Base-by-base conservation (phyloP, 2,113 vertebrate genomes). In the Nesogale talazaci region DNA sequence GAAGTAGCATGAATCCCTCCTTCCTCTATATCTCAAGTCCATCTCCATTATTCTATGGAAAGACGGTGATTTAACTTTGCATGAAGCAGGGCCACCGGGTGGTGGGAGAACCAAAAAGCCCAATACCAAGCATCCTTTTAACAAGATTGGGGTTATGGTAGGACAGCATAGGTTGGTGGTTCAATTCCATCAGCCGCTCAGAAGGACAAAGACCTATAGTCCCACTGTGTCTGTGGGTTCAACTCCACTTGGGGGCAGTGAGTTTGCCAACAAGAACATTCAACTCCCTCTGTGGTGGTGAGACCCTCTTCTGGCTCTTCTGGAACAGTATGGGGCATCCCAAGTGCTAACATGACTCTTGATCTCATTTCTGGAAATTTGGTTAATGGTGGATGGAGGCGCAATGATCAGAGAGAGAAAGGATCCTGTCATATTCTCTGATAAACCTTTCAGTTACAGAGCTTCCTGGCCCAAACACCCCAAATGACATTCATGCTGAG, bases 361-460 rank as follows among this genome's bases (percentile, higher is more conserved):
- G 56, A 86, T 78, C 80, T 67, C 88, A 61, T 36, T 94, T 89
- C 22, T 75, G 38, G 34, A 83, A 75, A 79, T 61, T 61, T 52
- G 65, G 34, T 46, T 89, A 89, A 83, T 19, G 5, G 57, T 36
- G 59, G 52, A 63, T 36, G 59, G 52, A 63, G 31, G 38, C 72
- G 82, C 67, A 12, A 27, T 61, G 36, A 74, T 29, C 86, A 83
- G 8, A 29, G 20, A 75, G 19, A 36, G 74, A 40, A 87, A 84
- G 52, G 75, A 34, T 31, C 31, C 82, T 15, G 10, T 70, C 34
- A 2, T 46, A 61, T 67, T 69, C 17, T 31, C 75, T 87, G 42
- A 67, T 42, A 89, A 22, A 86, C 89, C 70, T 38, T 19, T 20
- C 23, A 79, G 38, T 89, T 79, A 25, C 27, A 79, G 89, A n/a